Conservation (phyloP, 1,140 invertebrate genomes). For the Euura saliciscinereae region DNA sequence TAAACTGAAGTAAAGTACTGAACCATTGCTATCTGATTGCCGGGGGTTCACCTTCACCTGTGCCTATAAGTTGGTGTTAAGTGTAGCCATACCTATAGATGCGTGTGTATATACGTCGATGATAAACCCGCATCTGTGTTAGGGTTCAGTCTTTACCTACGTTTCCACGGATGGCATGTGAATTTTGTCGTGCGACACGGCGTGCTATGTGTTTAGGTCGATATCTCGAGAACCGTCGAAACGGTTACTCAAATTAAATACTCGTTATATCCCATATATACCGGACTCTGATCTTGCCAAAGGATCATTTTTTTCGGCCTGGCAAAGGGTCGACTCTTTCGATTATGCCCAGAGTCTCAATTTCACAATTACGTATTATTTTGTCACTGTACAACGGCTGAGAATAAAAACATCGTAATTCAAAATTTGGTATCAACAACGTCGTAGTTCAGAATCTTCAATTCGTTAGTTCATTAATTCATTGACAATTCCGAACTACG, state of each 20-base stretch:
- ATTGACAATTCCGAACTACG: too few relatives aligned
- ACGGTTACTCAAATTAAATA: slow-evolving; percentile 7
- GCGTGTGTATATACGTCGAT: neutral
- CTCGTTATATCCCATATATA: slow-evolving; percentile 14
- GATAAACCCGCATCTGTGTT: neutral
- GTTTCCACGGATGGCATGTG: slow-evolving; percentile 37
- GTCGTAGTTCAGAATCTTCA: too few relatives aligned
- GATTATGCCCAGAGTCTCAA: too few relatives aligned
- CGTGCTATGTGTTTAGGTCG: neutral
- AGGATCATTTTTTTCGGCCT: too few relatives aligned
- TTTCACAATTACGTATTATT: too few relatives aligned
- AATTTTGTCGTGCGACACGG: slow-evolving; percentile 24
- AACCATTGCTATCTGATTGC: slow-evolving; percentile 37
- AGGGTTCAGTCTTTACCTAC: too few relatives aligned
- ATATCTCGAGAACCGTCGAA: neutral
- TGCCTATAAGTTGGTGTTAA: slow-evolving; percentile 13
- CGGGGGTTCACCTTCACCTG: slow-evolving; percentile 28
- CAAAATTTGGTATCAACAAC: too few relatives aligned
- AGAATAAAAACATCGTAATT: too few relatives aligned
- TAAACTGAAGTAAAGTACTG: slow-evolving; percentile 36
- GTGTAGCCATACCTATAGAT: neutral
- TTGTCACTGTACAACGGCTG: too few relatives aligned
- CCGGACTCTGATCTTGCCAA: too few relatives aligned
- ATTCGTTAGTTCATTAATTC: too few relatives aligned
- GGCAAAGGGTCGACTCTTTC: too few relatives aligned